Base-by-base conservation (phyloP, 1,140 invertebrate genomes). In the Drosophila novamexicana region DNA sequence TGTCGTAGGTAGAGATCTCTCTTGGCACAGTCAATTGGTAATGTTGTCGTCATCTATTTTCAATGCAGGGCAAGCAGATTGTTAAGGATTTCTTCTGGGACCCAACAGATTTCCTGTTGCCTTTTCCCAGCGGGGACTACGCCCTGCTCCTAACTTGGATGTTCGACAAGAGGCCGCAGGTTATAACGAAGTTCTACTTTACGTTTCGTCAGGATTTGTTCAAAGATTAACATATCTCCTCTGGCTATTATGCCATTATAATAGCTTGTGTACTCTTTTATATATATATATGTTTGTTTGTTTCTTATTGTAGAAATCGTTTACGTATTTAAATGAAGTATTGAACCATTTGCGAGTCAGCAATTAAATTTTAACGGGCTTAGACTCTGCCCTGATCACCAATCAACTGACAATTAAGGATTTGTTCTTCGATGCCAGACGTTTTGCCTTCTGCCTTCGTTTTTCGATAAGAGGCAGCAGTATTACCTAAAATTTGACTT, bases 401-500 rank as follows among this genome's bases (percentile, higher is more conserved):
- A 22, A 22, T 29, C 22, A 14, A 14, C 14, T 18, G 18, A 18
- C 1, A 18, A 18, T 18, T 18, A 18, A 18, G 18, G 18, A 18
- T 18, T 18, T 18, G 1, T 18, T 18, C 2, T 18, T 1, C 1
- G 18, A 18, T 18, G 18, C 18, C 53, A 29, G 14, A 14, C 14
- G 14, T 14, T 14, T 14, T 14, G 14, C 14, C 14, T 14, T 14
- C 14, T 14, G 14, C 14, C 14, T 14, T 72, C 54, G 59, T 45
- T 57, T 42, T 58, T 65, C 12, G 16, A 29, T 8, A 52, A 40
- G 10, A 29, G 10, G 9, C 36, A n/a, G 10, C 52, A 56, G n/a
- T 47, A 44, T 39, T 6, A 44, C 7, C 65, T 53, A 1, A 65
- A 59, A 16, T 22, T 59, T 6, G 65, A 65, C 45, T 65, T 50